Base-by-base conservation (phyloP, 2,888 invertebrate genomes). In the Polymixis lichenea region DNA sequence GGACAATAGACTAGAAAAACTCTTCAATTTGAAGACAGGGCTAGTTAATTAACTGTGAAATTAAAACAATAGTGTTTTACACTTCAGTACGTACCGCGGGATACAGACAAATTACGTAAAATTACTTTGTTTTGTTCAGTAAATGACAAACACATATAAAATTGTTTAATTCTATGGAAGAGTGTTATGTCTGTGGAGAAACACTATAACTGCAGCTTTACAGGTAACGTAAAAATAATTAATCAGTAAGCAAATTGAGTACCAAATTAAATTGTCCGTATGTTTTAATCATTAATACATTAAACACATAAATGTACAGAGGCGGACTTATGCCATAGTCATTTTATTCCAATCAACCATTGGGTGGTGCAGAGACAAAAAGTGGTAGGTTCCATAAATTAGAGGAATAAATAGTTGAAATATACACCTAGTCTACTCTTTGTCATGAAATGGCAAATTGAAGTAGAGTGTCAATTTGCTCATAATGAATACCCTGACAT, bases 41-140 rank as follows among this genome's bases (percentile, higher is more conserved):
- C 38, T 64, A 56, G 55, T 80, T 62, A 64, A 72, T 80, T 80
- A 77, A 56, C 73, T 43, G n/a, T 51, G 22, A 80, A 71, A 62
- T 62, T 56, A 62, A 77, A 25, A 51, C 55, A 79, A 62, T 55
- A 32, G 49, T 32, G 43, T 80, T 77, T 80, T 32, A 51, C 11
- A 15, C 43, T 75, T 55, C n/a, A 17, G 28, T 58, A 19, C 15
- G 28, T 9, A 43, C 15, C 17, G 25, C 7, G 25, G 9, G n/a
- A n/a, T 22, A 55, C 22, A 17, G 15, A 55, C 25, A 60, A 70
- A 62, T 22, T 56, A 25, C 28, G 9, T 25, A 17, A 56, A 69
- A 13, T 43, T 49, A 46, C 4, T n/a, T n/a, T 19, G 19, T 49
- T n/a, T 22, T 38, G 9, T 55, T 60, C 13, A 19, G 17, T 46